Evolutionary conservation across 2,113 vertebrate genomes (phyloP), one percentile per base, ranked within the genome.

Genomic region (Nothocercus nigrocapillus): DNA sequence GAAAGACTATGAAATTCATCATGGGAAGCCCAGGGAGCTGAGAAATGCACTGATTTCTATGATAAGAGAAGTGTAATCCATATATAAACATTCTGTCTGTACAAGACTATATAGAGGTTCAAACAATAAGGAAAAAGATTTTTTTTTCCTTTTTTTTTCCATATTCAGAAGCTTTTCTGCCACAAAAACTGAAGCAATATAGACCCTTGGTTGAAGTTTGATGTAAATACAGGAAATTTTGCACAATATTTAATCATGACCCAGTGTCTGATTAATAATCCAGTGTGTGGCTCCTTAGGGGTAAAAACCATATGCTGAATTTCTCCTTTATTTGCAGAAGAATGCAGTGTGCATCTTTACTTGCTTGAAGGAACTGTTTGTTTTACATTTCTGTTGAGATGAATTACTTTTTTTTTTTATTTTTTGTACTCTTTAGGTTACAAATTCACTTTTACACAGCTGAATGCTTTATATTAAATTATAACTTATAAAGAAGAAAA

Each of bases 171-270:
- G 45, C 32, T 13, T 85, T 83, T 56, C 44, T 67, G 14, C 24
- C 34, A 40, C 42, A 42, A 64, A 49, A 62, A 38, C 21, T 1
- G 1, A 70, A 87, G 38, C 34, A 16, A 17, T 51, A 9, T 4
- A 45, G 58, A 76, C 12, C 32, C 45, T 40, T 51, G 83, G 19
- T 5, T 79, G 54, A 54, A 59, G 32, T 30, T 28, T 30, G 77
- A 13, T 38, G 51, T 42, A 28, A 34, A 44, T 34, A 19, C 22
- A 51, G 51, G 40, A 17, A 13, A 22, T 13, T 20, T n/a, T 18
- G 16, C 45, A 2, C 45, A 1, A 0, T 44, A 10, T 24, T 53
- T 13, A 36, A 24, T 36, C 21, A 17, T 11, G 56, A n/a, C 5
- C 28, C 16, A 36, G 44, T 64, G 15, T 10, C n/a, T 28, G 3